Evolutionary conservation across 2,113 vertebrate genomes (phyloP).

Genomic region (Globicephala melas): DNA sequence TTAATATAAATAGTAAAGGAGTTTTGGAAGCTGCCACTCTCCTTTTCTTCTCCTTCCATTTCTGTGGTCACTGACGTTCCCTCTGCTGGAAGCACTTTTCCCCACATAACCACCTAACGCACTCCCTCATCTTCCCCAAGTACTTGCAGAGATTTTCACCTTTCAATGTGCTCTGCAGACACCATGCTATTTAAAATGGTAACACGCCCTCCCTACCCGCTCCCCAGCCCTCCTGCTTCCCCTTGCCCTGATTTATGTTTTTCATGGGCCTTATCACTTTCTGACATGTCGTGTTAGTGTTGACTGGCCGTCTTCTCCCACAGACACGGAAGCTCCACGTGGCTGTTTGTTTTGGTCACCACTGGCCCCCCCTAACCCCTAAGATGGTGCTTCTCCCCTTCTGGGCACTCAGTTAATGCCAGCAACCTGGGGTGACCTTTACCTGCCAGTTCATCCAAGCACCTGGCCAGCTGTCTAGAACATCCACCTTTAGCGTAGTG

Average conservation of each 20-base stretch:
- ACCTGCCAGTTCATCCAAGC: accelerated
- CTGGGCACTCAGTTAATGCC: accelerated
- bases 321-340: accelerated
- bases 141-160: neutral
- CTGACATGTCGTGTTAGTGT: neutral
- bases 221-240: accelerated
- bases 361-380: accelerated
- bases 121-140: neutral
- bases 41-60: too few relatives aligned
- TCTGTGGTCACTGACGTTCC: neutral
- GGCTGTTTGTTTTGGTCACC: accelerated
- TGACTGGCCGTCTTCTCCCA: accelerated
- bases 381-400: accelerated
- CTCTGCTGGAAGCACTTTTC: neutral
- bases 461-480: accelerated
- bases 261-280: neutral
- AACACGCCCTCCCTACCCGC: accelerated
- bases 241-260: accelerated
- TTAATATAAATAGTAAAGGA: accelerated
- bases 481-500: accelerated
- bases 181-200: neutral
- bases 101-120: neutral
- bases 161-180: neutral
- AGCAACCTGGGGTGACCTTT: neutral
- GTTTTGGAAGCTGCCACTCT: neutral